Conservation (phyloP, 1,140 invertebrate genomes). For the Monomorium pharaonis region DNA sequence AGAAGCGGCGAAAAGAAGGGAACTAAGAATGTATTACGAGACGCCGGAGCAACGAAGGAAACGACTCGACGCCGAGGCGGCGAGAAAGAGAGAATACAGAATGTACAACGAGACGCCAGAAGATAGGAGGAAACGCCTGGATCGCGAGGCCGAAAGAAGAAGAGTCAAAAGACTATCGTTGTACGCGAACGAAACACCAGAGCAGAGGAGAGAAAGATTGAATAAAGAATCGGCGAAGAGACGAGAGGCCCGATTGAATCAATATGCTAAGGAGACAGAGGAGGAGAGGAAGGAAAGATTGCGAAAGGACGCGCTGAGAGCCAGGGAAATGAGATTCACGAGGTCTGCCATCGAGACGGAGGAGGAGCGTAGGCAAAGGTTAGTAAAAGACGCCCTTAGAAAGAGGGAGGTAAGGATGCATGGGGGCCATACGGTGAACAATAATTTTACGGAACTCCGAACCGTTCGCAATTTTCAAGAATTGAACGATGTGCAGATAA, state of each 20-base stretch:
- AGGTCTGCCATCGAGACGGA: slow-evolving; percentile 78
- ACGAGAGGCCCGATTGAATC: slow-evolving; percentile 75
- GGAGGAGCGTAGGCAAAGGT: slow-evolving; percentile 76
- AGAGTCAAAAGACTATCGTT: slow-evolving; percentile 76
- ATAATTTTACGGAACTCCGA: slow-evolving; percentile 74
- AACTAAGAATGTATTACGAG: slow-evolving; percentile 79
- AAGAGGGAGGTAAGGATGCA: slow-evolving; percentile 78
- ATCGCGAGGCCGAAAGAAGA: slow-evolving; percentile 77
- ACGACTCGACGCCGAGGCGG: slow-evolving; percentile 76
- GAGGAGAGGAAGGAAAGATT: slow-evolving; percentile 77
- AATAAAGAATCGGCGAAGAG: slow-evolving; percentile 77
- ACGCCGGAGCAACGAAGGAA: slow-evolving; percentile 77
- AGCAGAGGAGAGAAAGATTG: slow-evolving; percentile 75
- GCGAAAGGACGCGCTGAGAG: slow-evolving; percentile 76
- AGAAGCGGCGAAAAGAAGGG: slow-evolving; percentile 74
- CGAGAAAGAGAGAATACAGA: slow-evolving; percentile 77
- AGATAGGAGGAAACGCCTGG: slow-evolving; percentile 77
- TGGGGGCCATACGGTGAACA: slow-evolving; percentile 64
- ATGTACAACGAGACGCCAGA: slow-evolving; percentile 78
- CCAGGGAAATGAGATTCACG: slow-evolving; percentile 78
- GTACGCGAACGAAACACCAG: slow-evolving; percentile 77
- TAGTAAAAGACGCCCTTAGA: slow-evolving; percentile 77
- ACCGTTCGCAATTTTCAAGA: slow-evolving; percentile 75
- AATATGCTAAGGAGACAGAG: slow-evolving; percentile 78
- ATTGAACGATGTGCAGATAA: slow-evolving; percentile 74